phyloP scores from a whole-genome alignment of 2,888 invertebrate species.

The Plagiodera versicolora region DNA sequence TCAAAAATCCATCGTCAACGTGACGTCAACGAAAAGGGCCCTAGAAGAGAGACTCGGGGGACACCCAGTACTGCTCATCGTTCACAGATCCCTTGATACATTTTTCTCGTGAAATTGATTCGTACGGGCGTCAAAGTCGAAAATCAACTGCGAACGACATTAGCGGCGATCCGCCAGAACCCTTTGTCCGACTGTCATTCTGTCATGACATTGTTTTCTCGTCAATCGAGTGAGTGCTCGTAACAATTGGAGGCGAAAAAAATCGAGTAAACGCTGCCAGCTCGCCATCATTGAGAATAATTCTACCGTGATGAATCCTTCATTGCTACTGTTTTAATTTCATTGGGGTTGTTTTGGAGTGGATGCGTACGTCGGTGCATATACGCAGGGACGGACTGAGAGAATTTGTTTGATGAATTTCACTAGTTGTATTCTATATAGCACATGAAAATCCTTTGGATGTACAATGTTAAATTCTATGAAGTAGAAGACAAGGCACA shows the following conservation, averaged over 20 bases:
- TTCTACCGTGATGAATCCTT: slow-evolving; percentile 32
- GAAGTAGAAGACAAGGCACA: no score
- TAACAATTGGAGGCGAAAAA: slow-evolving; percentile 23
- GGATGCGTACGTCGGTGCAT: background rate
- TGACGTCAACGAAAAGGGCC: no score
- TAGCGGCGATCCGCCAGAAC: slow-evolving; percentile 12
- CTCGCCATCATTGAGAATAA: slow-evolving; percentile 30
- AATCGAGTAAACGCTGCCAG: slow-evolving; percentile 23
- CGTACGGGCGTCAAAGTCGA: background rate
- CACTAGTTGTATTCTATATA: no score
- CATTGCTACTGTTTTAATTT: slow-evolving; percentile 23
- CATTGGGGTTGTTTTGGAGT: slow-evolving; percentile 3
- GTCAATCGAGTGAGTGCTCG: slow-evolving; percentile 33
- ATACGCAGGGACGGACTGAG: no score
- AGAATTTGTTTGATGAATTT: no score
- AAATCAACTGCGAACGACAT: slow-evolving; percentile 5
- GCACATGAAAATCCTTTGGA: no score
- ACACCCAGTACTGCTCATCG: background rate
- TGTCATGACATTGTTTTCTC: slow-evolving; percentile 32
- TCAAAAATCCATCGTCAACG: no score
- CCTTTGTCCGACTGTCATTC: slow-evolving; percentile 29
- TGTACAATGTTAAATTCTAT: no score
- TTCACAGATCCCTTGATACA: background rate
- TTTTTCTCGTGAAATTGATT: background rate
- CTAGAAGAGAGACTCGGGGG: background rate